These are phyloP conservation scores for Rhyacophila evoluta DNA, from an alignment of 2,888 invertebrate genomes.

Conservation along the genomic window DNA sequence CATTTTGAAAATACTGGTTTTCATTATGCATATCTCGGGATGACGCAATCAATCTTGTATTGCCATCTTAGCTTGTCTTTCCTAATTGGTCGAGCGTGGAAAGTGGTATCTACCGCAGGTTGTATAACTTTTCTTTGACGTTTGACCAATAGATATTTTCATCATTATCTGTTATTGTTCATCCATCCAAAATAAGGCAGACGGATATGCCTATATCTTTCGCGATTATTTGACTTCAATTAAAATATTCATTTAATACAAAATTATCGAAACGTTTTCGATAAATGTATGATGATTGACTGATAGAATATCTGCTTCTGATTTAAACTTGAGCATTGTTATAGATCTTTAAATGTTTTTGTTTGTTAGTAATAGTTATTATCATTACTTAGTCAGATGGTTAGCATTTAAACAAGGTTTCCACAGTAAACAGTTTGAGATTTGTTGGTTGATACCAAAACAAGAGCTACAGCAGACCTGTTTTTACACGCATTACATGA, in stretches of 20 bases:
- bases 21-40: constrained; percentile 1
- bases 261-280: too few species aligned
- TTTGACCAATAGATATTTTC: too few species aligned
- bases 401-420: too few species aligned
- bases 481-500: constrained; percentile 22
- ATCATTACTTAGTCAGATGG: too few species aligned
- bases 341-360: too few species aligned
- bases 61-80: constrained; percentile 9
- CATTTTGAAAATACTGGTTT: neutral
- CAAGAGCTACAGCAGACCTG: neutral
- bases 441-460: neutral
- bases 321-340: too few species aligned
- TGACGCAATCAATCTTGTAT: constrained; percentile 24
- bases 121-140: neutral
- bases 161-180: neutral
- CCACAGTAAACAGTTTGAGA: neutral
- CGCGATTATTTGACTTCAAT: too few species aligned
- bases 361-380: too few species aligned
- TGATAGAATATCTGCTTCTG: too few species aligned
- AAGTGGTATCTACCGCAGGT: neutral
- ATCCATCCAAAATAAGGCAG: neutral
- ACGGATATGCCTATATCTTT: neutral
- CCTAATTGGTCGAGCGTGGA: neutral
- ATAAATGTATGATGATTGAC: too few species aligned
- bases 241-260: too few species aligned